Conservation (phyloP, 1,140 invertebrate species). For the Druon quercuslanigerum region DNA sequence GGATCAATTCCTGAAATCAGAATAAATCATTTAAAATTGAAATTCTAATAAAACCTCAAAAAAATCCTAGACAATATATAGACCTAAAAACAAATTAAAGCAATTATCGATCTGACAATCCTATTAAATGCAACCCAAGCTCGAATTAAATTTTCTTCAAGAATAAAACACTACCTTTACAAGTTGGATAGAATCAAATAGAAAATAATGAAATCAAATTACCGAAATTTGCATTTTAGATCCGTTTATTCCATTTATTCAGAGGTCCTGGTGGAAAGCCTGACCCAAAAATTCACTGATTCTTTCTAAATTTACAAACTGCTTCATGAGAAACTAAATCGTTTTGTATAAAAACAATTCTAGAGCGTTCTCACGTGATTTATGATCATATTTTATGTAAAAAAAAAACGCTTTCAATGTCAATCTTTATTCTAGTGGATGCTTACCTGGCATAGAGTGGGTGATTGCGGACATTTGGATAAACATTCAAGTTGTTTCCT, state of each 20-base stretch:
- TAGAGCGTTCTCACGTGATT: neutral
- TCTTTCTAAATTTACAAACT: neutral
- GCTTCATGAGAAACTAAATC: neutral
- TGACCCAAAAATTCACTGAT: neutral
- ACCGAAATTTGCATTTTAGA: no score
- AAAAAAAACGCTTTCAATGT: constrained; percentile 49
- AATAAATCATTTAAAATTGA: constrained; percentile 43
- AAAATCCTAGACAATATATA: no score
- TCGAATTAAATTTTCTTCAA: no score
- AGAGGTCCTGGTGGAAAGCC: neutral
- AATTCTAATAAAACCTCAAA: neutral
- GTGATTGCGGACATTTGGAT: constrained; percentile 80
- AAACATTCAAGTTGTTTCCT: constrained; percentile 73
- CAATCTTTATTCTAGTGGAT: constrained; percentile 49
- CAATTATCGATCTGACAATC: no score
- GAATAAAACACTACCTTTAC: no score
- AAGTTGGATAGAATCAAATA: no score
- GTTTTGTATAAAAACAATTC: neutral
- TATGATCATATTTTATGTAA: neutral
- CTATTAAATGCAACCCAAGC: no score
- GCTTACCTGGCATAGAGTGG: constrained; percentile 80
- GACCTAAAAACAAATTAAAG: no score
- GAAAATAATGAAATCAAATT: no score
- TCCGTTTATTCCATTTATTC: no score
- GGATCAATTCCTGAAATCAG: constrained; percentile 77